phyloP scores from a whole-genome alignment of 2,797 vertebrate species.

The Gallinago nigripennis region DNA sequence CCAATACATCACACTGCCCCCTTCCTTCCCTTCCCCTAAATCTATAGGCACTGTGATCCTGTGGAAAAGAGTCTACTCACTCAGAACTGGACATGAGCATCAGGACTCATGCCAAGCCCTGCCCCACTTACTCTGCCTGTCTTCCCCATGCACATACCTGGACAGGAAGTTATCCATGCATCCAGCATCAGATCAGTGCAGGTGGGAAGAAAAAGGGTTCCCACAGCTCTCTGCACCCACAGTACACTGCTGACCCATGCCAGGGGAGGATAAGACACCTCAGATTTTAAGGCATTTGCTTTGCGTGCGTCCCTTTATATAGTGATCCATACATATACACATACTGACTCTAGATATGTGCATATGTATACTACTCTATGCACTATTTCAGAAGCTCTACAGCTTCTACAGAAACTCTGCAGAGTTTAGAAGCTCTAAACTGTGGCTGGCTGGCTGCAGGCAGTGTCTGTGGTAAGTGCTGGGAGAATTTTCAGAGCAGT shows the following conservation, averaged over 20 bases:
- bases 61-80: background rate
- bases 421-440: background rate
- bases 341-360: background rate
- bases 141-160: background rate
- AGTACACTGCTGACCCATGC: background rate
- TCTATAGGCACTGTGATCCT: background rate
- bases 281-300: background rate
- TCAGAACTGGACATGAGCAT: background rate
- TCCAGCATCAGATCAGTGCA: background rate
- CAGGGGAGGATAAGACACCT: background rate
- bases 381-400: background rate
- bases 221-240: background rate
- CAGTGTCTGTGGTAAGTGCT: background rate
- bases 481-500: background rate
- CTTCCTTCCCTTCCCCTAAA: background rate
- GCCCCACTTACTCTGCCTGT: background rate
- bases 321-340: background rate
- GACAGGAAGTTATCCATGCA: background rate
- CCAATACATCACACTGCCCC: background rate
- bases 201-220: background rate
- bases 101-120: background rate
- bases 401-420: too few species aligned
- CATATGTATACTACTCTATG: background rate
- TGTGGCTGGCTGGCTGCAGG: background rate
- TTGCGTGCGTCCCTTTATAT: background rate